Evolutionary conservation across 2,113 vertebrate genomes (phyloP), one percentile per base, ranked within the genome.

Genomic region (Tauraco erythrolophus): DNA sequence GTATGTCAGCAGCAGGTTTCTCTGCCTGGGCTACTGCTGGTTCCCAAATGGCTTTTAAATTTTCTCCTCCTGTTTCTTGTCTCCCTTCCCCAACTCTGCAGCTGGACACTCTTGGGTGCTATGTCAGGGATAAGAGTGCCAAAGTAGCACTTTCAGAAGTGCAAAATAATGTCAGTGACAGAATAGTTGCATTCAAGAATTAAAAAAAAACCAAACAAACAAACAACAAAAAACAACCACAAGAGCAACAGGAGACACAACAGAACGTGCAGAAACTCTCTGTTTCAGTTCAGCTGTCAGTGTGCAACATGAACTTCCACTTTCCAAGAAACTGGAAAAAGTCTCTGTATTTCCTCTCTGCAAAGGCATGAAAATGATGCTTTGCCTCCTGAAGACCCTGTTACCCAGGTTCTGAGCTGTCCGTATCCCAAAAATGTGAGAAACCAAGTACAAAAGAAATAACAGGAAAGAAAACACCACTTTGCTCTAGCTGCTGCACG

Each of bases 271-370:
- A 68, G 78, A 76, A 84, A 57, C 69, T 72, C 57, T 50, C 46
- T 8, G 43, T 65, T 93, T 91, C 89, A 41, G 35, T 92, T 91
- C 89, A 93, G 66, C 81, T 79, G 13, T 30, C 50, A 46, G 33
- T 33, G 62, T 0, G 0, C 43, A 60, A 62, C 10, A 3, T 7
- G 13, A 81, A 92, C 80, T 97, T 96, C 93, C 35, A 56, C 82
- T 79, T 94, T 77, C 87, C 81, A 94, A 53, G 82, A 50, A 76
- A 25, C 13, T 65, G 84, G 57, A 85, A 69, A 83, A 79, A 53
- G 37, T 37, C 46, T 50, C 22, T 3, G 1, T 35, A 3, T 4
- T 51, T 9, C 15, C 19, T 39, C 39, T 45, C 62, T 54, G 6
- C 27, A 76, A 51, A 53, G 45, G 33, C 31, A n/a, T 58, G 30